Percentiles rank a stretch among this genome's conserved stretches.
Conservation (phyloP, 1,140 invertebrate genomes). For the Eupristina koningsbergeri region DNA sequence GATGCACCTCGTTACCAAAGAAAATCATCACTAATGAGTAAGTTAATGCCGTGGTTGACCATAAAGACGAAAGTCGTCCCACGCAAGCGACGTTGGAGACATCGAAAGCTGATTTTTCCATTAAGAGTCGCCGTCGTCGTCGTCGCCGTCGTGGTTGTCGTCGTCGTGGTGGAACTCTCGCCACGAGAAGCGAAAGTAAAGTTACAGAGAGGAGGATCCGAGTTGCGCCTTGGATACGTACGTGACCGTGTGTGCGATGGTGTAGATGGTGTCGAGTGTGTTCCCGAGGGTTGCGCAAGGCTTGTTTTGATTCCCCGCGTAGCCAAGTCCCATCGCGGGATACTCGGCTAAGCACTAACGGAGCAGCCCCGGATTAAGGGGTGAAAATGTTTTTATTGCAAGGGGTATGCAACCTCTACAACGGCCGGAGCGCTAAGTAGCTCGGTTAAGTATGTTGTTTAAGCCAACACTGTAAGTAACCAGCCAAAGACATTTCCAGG, state of each 20-base stretch:
- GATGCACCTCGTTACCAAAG: no score
- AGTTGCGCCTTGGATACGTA: background rate
- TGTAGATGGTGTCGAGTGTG: no score
- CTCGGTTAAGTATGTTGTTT: conserved; percentile 74
- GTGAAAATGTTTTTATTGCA: conserved; percentile 73
- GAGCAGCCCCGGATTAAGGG: conserved; percentile 67
- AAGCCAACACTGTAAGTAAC: conserved; percentile 72
- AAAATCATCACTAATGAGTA: no score
- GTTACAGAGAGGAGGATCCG: background rate
- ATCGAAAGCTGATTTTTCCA: background rate
- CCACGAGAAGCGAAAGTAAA: no score
- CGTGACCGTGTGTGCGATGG: background rate
- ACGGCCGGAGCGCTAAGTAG: conserved; percentile 67
- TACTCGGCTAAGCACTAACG: conserved; percentile 61
- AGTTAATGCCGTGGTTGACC: no score
- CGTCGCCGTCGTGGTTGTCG: no score
- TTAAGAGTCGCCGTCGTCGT: background rate
- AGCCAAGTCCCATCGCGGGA: conserved; percentile 48
- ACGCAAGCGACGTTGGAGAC: no score
- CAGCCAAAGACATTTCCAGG: conserved; percentile 56
- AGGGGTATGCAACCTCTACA: conserved; percentile 65
- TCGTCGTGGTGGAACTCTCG: no score
- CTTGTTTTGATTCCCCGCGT: conserved; percentile 65
- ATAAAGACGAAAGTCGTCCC: no score
- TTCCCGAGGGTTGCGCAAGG: background rate